Base-by-base conservation (phyloP, 1,140 invertebrate genomes). In the Elymnias hypermnestra region DNA sequence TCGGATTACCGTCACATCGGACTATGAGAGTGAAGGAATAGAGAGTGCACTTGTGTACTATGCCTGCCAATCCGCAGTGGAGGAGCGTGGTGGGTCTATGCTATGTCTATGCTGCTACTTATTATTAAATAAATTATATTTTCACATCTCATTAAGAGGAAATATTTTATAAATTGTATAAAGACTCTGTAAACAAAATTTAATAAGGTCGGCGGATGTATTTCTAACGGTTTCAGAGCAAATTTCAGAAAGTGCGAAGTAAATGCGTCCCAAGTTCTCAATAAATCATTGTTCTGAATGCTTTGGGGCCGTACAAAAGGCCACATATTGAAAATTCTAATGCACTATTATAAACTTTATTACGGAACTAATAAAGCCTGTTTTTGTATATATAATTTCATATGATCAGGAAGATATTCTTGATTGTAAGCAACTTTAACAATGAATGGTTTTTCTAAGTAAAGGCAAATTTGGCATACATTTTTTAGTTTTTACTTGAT, bases 231-330 rank as follows among this genome's bases (percentile, higher is more conserved):
- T 29, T 46, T 50, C 42, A 50, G 49, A 43, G 40, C 51, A 23
- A 63, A 72, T 40, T 66, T 63, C 60, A 58, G 31, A 35, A 35
- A 63, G 59, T 54, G 35, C 37, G 58, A 54, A 61, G 65, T 64
- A 58, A 72, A 69, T 69, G 61, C 46, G 51, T 57, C 63, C 60
- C 65, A 44, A 58, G 54, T 39, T 61, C 42, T 70, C 61, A 53
- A 72, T 72, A 72, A 70, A 70, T 72, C 65, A 72, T 72, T 60
- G 63, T 67, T 61, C 48, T 35, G 58, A 60, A 60, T 53, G 57
- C 59, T 63, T 49, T 52, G 57, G 63, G 60, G 62, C 46, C 48
- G 46, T 33, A 39, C 40, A 66, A 57, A 13, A 0, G 9, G 26
- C 9, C 5, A 13, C 5, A 29, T 6, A 13, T 6, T 29, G 12